A percentile compares a stretch with the other conserved stretches of the same genome.
These are phyloP conservation scores for Pseudeuparius sepicola DNA, from an alignment of 2,888 invertebrate genomes.

Conservation along the genomic window DNA sequence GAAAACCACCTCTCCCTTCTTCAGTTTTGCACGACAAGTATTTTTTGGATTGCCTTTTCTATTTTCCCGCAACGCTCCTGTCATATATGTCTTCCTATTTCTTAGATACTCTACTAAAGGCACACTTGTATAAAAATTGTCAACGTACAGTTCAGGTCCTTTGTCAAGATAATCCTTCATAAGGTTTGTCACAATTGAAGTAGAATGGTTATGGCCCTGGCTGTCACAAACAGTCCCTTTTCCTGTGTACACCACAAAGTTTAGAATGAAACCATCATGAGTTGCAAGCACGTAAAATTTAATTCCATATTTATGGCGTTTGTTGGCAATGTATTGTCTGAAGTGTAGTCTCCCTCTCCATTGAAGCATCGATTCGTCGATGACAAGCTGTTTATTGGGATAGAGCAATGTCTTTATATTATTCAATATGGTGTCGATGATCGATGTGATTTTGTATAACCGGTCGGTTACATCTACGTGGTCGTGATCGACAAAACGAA, in stretches of 20 bases:
- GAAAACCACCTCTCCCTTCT: slow-evolving; percentile 6
- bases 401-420: background rate
- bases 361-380: background rate
- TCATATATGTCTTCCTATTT: slow-evolving; percentile 3
- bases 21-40: slow-evolving; percentile 4
- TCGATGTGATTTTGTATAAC: background rate
- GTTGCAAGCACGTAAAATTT: too few species aligned
- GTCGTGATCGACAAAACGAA: slow-evolving; percentile 3
- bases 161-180: slow-evolving; percentile 7
- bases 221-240: too few species aligned
- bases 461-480: background rate
- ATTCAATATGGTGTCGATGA: background rate
- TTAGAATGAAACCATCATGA: too few species aligned
- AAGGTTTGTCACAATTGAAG: too few species aligned
- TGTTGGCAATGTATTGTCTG: too few species aligned
- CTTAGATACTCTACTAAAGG: slow-evolving; percentile 4
- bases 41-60: slow-evolving; percentile 7
- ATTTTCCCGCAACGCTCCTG: slow-evolving; percentile 6
- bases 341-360: too few species aligned
- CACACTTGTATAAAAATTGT: slow-evolving; percentile 8
- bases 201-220: too few species aligned
- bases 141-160: slow-evolving; percentile 5
- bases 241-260: too few species aligned
- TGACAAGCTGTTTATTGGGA: slow-evolving; percentile 1
- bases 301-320: too few species aligned